Evolutionary conservation across 1,140 invertebrate genomes (phyloP).

Genomic region (Bombus vancouverensis): DNA sequence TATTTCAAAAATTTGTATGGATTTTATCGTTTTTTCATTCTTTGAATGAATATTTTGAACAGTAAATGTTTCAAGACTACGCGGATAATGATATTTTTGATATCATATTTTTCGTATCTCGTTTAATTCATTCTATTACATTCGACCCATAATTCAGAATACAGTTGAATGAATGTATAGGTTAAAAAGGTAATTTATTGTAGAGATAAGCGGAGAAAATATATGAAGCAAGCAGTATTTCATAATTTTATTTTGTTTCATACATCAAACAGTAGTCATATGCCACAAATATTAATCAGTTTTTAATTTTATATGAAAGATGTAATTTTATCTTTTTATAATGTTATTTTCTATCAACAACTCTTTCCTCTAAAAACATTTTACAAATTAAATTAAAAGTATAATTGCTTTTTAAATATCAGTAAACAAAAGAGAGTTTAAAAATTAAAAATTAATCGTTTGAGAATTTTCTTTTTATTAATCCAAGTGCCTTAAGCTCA

Average conservation of each 20-base stretch:
- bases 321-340: not conserved
- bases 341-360: not conserved
- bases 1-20: not conserved
- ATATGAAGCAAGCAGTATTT: not conserved
- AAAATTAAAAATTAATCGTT: too few species aligned
- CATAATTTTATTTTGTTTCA: not conserved
- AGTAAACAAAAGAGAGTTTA: too few species aligned
- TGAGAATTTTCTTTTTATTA: too few species aligned
- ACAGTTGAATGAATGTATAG: not conserved
- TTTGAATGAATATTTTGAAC: not conserved
- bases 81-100: not conserved
- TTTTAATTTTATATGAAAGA: not conserved
- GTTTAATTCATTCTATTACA: not conserved
- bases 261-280: not conserved
- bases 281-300: not conserved
- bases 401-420: too few species aligned
- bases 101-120: not conserved
- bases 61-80: not conserved
- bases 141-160: not conserved
- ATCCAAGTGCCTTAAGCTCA: too few species aligned
- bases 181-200: not conserved
- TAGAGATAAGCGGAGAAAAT: not conserved
- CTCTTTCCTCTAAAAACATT: too few species aligned
- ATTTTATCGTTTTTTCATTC: not conserved
- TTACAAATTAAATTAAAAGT: too few species aligned